Evolutionary conservation across 1,140 invertebrate genomes (phyloP).

Genomic region (Neodiprion fabricii): DNA sequence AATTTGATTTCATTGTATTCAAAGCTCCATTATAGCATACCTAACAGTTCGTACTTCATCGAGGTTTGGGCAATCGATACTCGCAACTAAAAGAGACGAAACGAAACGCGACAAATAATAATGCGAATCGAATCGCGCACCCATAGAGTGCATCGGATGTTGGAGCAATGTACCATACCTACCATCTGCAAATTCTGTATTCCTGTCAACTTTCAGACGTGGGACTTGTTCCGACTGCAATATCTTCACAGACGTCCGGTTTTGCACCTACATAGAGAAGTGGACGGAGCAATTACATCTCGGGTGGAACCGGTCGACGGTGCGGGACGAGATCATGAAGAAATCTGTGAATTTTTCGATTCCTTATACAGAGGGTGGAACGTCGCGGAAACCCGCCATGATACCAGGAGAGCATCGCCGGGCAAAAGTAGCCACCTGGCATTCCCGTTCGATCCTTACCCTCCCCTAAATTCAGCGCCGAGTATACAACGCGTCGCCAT

Average conservation of each 20-base stretch:
- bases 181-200: not conserved
- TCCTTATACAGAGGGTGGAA: constrained; percentile 53
- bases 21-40: no score
- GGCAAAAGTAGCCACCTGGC: not conserved
- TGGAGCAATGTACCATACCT: not conserved
- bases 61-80: no score
- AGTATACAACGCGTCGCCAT: not conserved
- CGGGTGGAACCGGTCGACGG: no score
- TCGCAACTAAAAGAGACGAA: not conserved
- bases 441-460: not conserved
- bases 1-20: no score
- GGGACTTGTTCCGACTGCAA: not conserved
- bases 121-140: not conserved
- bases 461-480: not conserved
- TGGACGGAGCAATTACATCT: no score
- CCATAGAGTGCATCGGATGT: not conserved
- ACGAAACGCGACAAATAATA: not conserved
- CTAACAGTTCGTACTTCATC: no score
- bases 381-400: constrained; percentile 59
- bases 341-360: not conserved
- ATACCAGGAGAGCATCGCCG: constrained; percentile 44
- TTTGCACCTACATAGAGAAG: no score
- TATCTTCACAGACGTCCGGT: not conserved
- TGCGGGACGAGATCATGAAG: no score
- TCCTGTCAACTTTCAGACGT: not conserved